Percentiles rank a stretch among this genome's conserved stretches.
Evolutionary conservation across 1,140 invertebrate genomes (phyloP).

Genomic region (Choristoneura fumiferana): DNA sequence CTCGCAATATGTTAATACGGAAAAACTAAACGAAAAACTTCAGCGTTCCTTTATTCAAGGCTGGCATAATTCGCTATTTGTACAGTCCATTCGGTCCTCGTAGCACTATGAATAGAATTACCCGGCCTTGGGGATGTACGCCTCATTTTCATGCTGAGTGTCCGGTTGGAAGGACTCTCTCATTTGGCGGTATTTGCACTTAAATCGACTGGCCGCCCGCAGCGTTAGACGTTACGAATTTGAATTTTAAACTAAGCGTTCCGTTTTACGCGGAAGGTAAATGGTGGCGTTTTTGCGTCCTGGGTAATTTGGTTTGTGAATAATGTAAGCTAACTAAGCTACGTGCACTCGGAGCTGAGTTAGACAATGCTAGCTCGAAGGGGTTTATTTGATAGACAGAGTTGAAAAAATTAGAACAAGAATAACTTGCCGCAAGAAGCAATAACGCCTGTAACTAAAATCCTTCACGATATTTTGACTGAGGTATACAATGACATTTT

Average conservation of each 20-base stretch:
- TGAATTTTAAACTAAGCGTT: constrained; percentile 21
- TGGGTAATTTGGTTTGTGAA: constrained; percentile 18
- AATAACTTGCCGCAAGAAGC: too few relatives aligned
- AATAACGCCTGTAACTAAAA: too few relatives aligned
- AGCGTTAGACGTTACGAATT: constrained; percentile 17
- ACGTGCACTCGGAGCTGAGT: not conserved
- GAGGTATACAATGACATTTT: too few relatives aligned
- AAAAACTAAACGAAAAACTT: constrained; percentile 14
- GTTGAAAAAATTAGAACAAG: too few relatives aligned
- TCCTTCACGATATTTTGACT: too few relatives aligned
- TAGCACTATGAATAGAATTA: constrained; percentile 17
- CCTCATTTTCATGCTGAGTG: constrained; percentile 12
- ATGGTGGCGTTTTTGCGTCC: constrained; percentile 6
- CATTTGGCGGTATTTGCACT: constrained; percentile 17
- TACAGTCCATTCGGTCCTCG: constrained; percentile 12
- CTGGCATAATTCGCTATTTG: constrained; percentile 19
- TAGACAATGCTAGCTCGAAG: too few relatives aligned
- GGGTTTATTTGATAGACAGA: too few relatives aligned
- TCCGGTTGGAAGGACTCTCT: not conserved
- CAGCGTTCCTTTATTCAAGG: not conserved
- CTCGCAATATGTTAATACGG: constrained; percentile 12
- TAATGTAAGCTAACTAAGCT: constrained; percentile 14
- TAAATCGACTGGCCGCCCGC: constrained; percentile 14
- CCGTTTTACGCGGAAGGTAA: constrained; percentile 17
- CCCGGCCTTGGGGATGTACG: not conserved